Percentiles rank a stretch among this genome's conserved stretches.
Evolutionary conservation across 2,888 invertebrate genomes (phyloP).

Genomic region (Apamea anceps): DNA sequence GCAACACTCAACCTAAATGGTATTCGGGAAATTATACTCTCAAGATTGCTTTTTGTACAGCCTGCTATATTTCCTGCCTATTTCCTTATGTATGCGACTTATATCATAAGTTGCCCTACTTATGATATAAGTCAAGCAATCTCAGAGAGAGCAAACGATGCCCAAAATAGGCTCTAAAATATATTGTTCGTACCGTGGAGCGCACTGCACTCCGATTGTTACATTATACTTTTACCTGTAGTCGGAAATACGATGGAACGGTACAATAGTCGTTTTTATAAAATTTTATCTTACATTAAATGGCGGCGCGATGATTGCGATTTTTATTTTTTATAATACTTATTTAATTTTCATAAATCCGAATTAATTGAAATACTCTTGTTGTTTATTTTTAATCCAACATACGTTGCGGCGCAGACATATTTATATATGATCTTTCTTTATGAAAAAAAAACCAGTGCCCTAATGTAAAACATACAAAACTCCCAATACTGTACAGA

Average conservation of each 20-base stretch:
- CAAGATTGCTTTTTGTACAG: not conserved
- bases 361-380: not conserved
- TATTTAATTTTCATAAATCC: not conserved
- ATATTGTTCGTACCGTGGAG: constrained; percentile 32
- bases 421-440: not conserved
- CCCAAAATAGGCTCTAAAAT: constrained; percentile 28
- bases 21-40: not conserved
- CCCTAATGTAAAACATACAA: not conserved
- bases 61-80: not conserved
- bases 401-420: too few relatives aligned
- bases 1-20: not conserved
- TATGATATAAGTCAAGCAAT: too few relatives aligned
- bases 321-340: not conserved
- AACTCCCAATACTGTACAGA: not conserved
- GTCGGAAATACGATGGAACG: not conserved
- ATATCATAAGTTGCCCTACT: not conserved
- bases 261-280: not conserved
- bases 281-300: not conserved
- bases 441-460: not conserved
- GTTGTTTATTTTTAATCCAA: not conserved
- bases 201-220: not conserved
- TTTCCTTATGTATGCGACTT: constrained; percentile 11
- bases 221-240: constrained; percentile 8
- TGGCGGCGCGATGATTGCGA: not conserved
- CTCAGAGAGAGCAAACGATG: constrained; percentile 25